Evolutionary conservation across 2,888 invertebrate genomes (phyloP), one percentile per base, ranked within the genome.

Genomic region (Barypeithes pellucidus): DNA sequence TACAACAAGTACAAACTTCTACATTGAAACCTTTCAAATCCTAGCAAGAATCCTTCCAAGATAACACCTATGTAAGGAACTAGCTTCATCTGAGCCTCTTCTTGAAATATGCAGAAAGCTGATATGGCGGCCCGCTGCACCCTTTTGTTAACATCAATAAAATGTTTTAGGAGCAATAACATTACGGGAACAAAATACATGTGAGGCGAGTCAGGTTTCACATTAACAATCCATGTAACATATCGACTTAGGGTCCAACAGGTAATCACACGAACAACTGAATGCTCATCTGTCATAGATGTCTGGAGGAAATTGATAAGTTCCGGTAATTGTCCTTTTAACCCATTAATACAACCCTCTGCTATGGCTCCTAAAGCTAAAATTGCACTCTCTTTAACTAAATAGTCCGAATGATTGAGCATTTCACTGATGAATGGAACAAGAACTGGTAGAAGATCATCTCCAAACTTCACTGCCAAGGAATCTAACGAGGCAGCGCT

Each of bases 401-500:
- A 94, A 96, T 98, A 98, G 78, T 97, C 94, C 67, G 92, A 91
- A 84, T 97, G 96, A 84, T 96, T 96, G 1, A 99, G 89, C 0
- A 97, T 97, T 84, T 98, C 97, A 85, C 98, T 97, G 9, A 99
- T 89, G 81, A 98, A 96, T 7, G 99, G 99, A 81, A 99, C 90
- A 36, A 99, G 90, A 73, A 97, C 93, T 0, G 96, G 95, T 80
- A 99, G 89, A 73, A 99, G 90, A 76, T 97, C 97, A 75, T 98
- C 97, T 33, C 94, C 92, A 85, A 99, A 99, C 67, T 99, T 97
- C 85, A 97, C 95, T 45, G 99, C 97, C 67, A 99, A 87, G 61
- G 98, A 96, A 87, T 99, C 99, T 67, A 99, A 88, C 0, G 98
- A 98, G 29, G 99, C 99, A 0, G 99, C 99, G 81, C 98, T 97